These are phyloP conservation scores for Ptyas mucosa DNA, from an alignment of 2,113 vertebrate species.

Conservation along the genomic window DNA sequence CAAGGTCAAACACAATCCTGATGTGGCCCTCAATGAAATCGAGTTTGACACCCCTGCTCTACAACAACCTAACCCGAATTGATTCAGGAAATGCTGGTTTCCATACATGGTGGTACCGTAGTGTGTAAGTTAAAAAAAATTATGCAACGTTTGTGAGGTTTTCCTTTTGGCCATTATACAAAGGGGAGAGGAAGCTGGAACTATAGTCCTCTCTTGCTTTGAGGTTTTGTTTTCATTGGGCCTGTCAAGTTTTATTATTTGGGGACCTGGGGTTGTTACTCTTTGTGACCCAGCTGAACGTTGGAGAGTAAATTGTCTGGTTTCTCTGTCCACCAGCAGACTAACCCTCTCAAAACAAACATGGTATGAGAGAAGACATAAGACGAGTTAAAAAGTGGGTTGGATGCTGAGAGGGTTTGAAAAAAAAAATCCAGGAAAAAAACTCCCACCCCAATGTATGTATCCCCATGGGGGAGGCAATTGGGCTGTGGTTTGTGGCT, in stretches of 20 bases:
- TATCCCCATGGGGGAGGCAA: background rate
- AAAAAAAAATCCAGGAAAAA: background rate
- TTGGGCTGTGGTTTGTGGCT: background rate
- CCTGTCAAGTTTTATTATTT: background rate
- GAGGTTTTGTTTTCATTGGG: background rate
- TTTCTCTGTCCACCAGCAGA: background rate
- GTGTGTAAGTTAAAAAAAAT: background rate
- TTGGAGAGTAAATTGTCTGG: background rate
- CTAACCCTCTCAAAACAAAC: background rate
- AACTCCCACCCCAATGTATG: background rate
- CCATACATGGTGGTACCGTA: background rate
- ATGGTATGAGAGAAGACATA: background rate
- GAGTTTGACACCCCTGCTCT: no score
- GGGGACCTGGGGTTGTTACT: background rate
- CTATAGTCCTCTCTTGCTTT: background rate
- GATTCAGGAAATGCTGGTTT: background rate
- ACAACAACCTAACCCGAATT: background rate
- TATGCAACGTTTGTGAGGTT: background rate
- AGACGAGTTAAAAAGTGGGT: background rate
- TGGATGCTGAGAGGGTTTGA: background rate
- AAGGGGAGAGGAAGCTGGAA: background rate
- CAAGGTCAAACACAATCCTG: no score
- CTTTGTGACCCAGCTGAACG: background rate
- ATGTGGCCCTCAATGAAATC: no score
- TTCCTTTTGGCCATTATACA: no score